A percentile compares a stretch with the other conserved stretches of the same genome.
Conservation (phyloP, 1,140 invertebrate species). For the Drosophila parvula region DNA sequence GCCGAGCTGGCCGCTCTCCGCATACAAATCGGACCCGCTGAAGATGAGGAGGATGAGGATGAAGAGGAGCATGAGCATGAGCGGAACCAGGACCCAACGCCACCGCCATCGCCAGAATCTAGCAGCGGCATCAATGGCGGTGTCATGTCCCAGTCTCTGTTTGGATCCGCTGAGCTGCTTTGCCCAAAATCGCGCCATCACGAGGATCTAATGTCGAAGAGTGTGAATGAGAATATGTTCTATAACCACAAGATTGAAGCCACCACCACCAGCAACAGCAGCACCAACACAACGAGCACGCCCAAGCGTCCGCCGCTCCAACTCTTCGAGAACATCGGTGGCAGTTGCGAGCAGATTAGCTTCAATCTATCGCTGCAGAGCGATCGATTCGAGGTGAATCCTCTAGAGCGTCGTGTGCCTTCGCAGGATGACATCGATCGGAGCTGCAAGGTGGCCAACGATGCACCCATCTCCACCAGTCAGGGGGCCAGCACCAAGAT, state of each 20-base stretch:
- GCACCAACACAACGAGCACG: constrained; percentile 72
- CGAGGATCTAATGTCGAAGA: constrained; percentile 86
- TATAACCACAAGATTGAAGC: constrained; percentile 84
- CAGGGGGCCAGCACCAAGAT: constrained; percentile 90
- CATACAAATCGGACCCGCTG: constrained; percentile 58
- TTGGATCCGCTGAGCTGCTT: constrained; percentile 78
- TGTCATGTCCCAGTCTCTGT: constrained; percentile 83
- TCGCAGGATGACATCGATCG: constrained; percentile 94
- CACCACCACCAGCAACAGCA: not conserved
- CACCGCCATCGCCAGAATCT: constrained; percentile 16
- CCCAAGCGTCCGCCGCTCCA: constrained; percentile 74
- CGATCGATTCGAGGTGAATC: constrained; percentile 85
- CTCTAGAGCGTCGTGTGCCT: constrained; percentile 85
- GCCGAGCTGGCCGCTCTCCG: constrained; percentile 61
- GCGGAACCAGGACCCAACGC: constrained; percentile 21
- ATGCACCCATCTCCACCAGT: constrained; percentile 88
- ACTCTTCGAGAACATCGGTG: constrained; percentile 56
- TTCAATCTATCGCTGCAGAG: constrained; percentile 80
- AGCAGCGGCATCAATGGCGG: constrained; percentile 57
- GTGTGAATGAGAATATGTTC: constrained; percentile 87
- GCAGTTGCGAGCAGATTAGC: constrained; percentile 70
- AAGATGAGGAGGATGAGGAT: constrained; percentile 20
- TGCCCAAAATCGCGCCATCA: constrained; percentile 68
- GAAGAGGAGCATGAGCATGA: not conserved
- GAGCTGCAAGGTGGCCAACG: constrained; percentile 93